phyloP scores from a whole-genome alignment of 2,797 vertebrate genomes.

The Anolis apletophallus region DNA sequence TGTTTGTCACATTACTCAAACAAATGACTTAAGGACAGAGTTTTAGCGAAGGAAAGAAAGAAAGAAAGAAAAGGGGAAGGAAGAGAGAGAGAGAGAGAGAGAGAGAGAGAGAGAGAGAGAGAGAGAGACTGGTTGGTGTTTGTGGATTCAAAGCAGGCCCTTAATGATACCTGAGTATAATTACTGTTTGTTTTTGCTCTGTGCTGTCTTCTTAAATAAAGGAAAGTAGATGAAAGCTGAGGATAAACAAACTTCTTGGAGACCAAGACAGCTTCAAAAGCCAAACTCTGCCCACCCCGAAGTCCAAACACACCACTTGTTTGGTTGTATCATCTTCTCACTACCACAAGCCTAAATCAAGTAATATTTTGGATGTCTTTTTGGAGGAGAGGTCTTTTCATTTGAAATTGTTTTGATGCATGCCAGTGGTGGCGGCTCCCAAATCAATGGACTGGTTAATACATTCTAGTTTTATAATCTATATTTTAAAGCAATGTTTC shows the following conservation, averaged over 20 bases:
- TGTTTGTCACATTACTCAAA: slow-evolving; percentile 38
- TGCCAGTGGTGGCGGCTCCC: background rate
- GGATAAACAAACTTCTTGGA: slow-evolving; percentile 69
- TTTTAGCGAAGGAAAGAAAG: slow-evolving; percentile 37
- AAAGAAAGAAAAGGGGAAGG: too few relatives aligned
- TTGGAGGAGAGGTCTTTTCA: background rate
- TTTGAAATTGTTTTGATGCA: background rate
- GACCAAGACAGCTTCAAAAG: slow-evolving; percentile 60
- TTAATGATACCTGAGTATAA: slow-evolving; percentile 67
- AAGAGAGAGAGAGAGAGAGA: background rate
- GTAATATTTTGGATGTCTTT: slow-evolving; percentile 22
- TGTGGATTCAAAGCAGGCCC: slow-evolving; percentile 70
- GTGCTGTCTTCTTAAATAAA: slow-evolving; percentile 58
- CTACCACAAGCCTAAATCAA: slow-evolving; percentile 7
- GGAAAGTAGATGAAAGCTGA: slow-evolving; percentile 52
- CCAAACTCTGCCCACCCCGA: slow-evolving; percentile 54
- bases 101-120: background rate
- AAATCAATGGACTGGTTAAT: too few relatives aligned
- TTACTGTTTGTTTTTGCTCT: slow-evolving; percentile 66
- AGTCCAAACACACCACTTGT: slow-evolving; percentile 49
- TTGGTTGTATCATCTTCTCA: slow-evolving; percentile 39
- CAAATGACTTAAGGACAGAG: slow-evolving; percentile 55
- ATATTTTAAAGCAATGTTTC: too few relatives aligned
- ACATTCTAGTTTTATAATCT: too few relatives aligned
- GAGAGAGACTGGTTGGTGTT: slow-evolving; percentile 46